Evolutionary conservation across 2,797 vertebrate species (phyloP).

Genomic region (Cyclura pinguis): DNA sequence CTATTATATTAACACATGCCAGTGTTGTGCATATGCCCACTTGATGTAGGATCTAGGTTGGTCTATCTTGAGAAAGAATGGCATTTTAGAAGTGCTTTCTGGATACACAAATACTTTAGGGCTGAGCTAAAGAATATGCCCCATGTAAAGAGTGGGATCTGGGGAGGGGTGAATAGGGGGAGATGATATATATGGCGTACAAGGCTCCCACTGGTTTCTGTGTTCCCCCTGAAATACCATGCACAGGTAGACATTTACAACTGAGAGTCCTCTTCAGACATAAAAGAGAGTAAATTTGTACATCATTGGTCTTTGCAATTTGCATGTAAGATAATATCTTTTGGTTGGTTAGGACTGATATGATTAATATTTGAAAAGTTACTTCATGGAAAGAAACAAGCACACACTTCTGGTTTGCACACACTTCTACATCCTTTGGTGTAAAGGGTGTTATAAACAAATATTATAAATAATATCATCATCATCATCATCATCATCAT

Average conservation of each 20-base stretch:
- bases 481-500: too few relatives aligned
- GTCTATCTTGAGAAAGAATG: not conserved
- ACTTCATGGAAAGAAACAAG: not conserved
- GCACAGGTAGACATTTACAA: not conserved
- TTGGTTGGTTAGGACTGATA: too few relatives aligned
- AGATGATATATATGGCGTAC: not conserved
- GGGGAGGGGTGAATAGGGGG: fast-evolving
- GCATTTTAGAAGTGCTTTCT: too few relatives aligned
- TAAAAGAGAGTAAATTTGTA: not conserved
- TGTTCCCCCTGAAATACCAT: not conserved
- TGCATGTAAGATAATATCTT: not conserved
- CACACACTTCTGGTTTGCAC: not conserved
- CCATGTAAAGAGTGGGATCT: not conserved
- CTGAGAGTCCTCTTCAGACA: not conserved
- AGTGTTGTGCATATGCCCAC: not conserved
- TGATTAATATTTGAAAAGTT: not conserved
- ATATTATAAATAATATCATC: too few relatives aligned
- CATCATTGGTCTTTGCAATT: not conserved
- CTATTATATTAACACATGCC: not conserved
- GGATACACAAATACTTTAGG: too few relatives aligned
- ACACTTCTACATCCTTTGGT: too few relatives aligned
- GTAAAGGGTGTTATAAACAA: too few relatives aligned
- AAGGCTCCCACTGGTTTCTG: not conserved
- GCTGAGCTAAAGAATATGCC: not conserved
- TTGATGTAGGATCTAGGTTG: not conserved